phyloP scores from a whole-genome alignment of 2,797 vertebrate species.

The Scyliorhinus canicula region DNA sequence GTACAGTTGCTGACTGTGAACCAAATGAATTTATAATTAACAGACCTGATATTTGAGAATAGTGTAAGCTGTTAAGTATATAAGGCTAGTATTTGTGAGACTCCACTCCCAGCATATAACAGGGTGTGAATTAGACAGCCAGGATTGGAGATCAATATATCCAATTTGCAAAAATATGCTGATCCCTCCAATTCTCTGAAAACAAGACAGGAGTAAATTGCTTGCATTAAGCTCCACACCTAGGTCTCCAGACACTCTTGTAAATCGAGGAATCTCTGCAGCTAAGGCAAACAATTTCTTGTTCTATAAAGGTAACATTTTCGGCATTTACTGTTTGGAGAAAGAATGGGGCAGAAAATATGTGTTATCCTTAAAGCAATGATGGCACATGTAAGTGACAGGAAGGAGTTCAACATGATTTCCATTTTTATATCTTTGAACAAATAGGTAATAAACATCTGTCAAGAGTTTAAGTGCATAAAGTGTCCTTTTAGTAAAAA shows the following conservation, averaged over 20 bases:
- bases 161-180: neutral
- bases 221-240: neutral
- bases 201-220: neutral
- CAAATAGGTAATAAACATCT: neutral
- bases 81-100: neutral
- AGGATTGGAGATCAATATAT: neutral
- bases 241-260: neutral
- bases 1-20: neutral
- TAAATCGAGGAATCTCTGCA: neutral
- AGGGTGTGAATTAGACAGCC: neutral
- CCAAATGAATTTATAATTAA: neutral
- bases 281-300: neutral
- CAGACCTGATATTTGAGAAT: neutral
- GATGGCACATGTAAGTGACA: neutral
- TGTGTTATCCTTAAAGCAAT: neutral
- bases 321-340: neutral
- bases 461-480: neutral
- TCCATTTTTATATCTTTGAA: neutral
- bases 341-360: neutral
- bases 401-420: neutral
- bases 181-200: neutral
- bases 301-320: neutral
- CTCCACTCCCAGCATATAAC: neutral
- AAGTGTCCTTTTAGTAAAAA: neutral
- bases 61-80: neutral